Evolutionary conservation across 1,140 invertebrate genomes (phyloP), one percentile per base, ranked within the genome.

Genomic region (Vanessa atalanta): DNA sequence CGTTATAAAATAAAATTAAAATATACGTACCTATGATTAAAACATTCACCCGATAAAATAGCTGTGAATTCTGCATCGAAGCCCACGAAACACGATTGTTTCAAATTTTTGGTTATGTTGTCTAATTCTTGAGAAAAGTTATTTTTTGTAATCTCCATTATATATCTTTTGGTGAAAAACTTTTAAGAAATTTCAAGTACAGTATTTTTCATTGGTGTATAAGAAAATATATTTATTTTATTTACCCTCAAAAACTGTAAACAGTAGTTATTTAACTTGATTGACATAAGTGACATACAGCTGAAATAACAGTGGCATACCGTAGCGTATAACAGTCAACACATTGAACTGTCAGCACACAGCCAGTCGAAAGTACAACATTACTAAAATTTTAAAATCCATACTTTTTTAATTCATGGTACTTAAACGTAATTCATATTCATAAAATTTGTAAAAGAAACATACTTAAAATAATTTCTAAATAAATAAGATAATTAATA

Each of bases 51-150:
- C 11, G 93, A 77, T 64, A 93, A 84, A 79, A 96, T 85, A 66
- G 95, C 95, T 61, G 94, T 95, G 79, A 96, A 96, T 91, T 96
- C 96, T 47, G 94, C 93, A 85, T 96, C 95, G 76, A 96, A 93
- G n/a, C 94, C 93, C 81, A 95, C 87, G 83, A 95, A 95, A 67
- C 85, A 90, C 8, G 94, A 92, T 57, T 89, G 86, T 82, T 93
- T 91, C 7, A 95, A 83, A 73, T 91, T 78, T 26, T 84, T 78
- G 67, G 90, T 84, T 69, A 95, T 93, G 71, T 91, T 83, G 2
- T 94, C 93, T 72, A 93, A 88, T 47, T 94, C 68, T 31, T 92
- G 79, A 2, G 83, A 71, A 77, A 94, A 95, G 83, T 95, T 95
- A 14, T 90, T 81, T 48, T 83, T 91, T 2, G 92, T 93, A 65